Evolutionary conservation across 2,797 vertebrate species (phyloP), one percentile per base, ranked within the genome.

Genomic region (Fistularia tabacaria): DNA sequence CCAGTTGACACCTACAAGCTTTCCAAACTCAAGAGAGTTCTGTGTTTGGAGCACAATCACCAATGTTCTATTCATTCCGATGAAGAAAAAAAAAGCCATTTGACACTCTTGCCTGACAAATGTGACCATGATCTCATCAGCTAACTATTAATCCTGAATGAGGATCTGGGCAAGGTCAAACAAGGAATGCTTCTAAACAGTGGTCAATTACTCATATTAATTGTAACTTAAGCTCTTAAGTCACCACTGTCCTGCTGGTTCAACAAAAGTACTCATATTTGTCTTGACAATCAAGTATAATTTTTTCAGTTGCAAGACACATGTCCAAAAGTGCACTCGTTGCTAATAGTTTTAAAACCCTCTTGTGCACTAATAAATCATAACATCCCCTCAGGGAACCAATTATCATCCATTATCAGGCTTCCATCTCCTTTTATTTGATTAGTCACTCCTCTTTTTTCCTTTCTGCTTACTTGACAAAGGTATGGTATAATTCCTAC

Each of bases 91-190:
- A 70, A 64, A 56, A 54, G 38, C 38, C 12, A 37, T 47, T 60
- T 67, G 41, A 64, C 71, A 66, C 61, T 58, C 54, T 50, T 6
- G 57, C 43, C 49, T 57, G 54, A 71, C 57, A 57, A 78, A 70
- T 66, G 59, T 73, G 62, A 72, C 60, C 52, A 56, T 77, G 76
- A 81, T 61, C 66, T 79, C 70, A 82, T 81, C 73, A 51, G 51
- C 69, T 62, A 70, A 59, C 12, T 36, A 71, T 78, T 58, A 64
- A 73, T 65, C 69, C 36, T 40, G 43, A 55, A 69, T 71, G 56
- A 62, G 57, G 64, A 69, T 52, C 51, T 49, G 54, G 59, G 38
- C 51, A 53, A 64, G 75, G 77, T 81, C 73, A 69, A 36, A 61
- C 54, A 75, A 69, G 40, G 59, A 62, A 63, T 1, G 40, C 54